Evolutionary conservation across 2,888 invertebrate genomes (phyloP).

Genomic region (Archaeoteleia sp.): DNA sequence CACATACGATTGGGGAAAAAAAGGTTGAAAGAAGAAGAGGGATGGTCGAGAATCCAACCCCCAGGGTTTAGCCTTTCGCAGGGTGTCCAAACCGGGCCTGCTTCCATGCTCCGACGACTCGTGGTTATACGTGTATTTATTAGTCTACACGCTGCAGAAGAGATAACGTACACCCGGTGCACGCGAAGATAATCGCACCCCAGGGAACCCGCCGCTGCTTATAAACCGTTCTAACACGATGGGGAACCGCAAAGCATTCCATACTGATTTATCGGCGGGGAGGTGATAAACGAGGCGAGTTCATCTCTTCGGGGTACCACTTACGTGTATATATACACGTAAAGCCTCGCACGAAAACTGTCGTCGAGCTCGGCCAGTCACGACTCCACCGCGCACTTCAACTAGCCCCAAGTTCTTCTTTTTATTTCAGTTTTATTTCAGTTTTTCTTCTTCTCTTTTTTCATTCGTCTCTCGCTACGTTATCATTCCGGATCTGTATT

Average conservation of each 20-base stretch:
- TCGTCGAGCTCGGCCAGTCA: constrained; percentile 46
- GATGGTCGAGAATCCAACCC: constrained; percentile 33
- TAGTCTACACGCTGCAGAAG: constrained; percentile 58
- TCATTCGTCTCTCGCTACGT: background rate
- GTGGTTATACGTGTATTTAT: constrained; percentile 63
- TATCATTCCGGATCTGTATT: too few species aligned
- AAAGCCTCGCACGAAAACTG: constrained; percentile 49
- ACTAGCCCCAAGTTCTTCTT: constrained; percentile 6
- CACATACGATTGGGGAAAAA: constrained; percentile 18
- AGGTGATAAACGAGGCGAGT: constrained; percentile 70
- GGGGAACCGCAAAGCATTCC: constrained; percentile 72
- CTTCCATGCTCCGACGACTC: constrained; percentile 13
- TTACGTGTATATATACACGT: constrained; percentile 25
- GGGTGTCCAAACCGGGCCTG: constrained; percentile 33
- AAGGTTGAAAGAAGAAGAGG: constrained; percentile 23
- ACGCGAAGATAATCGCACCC: constrained; percentile 72
- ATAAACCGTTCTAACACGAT: constrained; percentile 70
- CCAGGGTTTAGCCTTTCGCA: constrained; percentile 35
- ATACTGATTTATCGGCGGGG: constrained; percentile 71
- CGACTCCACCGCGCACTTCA: constrained; percentile 19
- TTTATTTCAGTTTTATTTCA: constrained; percentile 5
- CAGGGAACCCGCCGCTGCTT: constrained; percentile 64
- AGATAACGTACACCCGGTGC: constrained; percentile 72
- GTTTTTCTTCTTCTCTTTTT: constrained; percentile 8
- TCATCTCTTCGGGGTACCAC: constrained; percentile 62